These are phyloP conservation scores for Platichthys flesus DNA, from an alignment of 2,113 vertebrate species.

Conservation along the genomic window DNA sequence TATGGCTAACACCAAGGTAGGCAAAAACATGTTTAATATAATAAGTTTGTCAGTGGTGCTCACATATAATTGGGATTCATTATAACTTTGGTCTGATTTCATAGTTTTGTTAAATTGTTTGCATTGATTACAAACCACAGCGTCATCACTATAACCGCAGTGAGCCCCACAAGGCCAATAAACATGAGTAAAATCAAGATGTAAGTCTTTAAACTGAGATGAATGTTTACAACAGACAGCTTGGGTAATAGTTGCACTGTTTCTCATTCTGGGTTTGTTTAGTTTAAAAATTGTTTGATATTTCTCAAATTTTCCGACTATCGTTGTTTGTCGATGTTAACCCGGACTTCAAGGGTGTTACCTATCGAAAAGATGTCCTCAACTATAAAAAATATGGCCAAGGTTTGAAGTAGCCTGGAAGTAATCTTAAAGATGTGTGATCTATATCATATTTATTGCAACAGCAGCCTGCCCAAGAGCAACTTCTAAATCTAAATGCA, in stretches of 20 bases:
- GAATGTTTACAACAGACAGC: background rate
- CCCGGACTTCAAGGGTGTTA: background rate
- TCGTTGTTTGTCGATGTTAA: background rate
- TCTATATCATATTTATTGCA: conserved; percentile 17
- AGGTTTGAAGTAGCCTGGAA: conserved; percentile 10
- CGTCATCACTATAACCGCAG: background rate
- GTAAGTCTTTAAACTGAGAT: conserved; percentile 6
- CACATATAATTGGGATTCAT: background rate
- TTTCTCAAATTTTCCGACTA: background rate
- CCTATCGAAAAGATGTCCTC: background rate
- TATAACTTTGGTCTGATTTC: background rate
- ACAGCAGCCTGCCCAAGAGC: background rate
- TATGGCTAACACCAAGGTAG: conserved; percentile 98
- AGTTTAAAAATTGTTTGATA: background rate
- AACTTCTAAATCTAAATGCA: conserved; percentile 17
- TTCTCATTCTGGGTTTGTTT: background rate
- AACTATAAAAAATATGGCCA: conserved; percentile 13
- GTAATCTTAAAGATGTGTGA: background rate
- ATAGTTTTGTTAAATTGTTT: background rate
- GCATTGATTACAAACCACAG: background rate
- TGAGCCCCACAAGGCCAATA: too few species aligned
- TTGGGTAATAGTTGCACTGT: background rate
- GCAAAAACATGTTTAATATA: background rate
- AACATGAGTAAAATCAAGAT: background rate
- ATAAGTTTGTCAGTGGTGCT: background rate